Conservation (phyloP, 35 echinoderm and acorn worm genomes). For the Holothuria glaberrima region DNA sequence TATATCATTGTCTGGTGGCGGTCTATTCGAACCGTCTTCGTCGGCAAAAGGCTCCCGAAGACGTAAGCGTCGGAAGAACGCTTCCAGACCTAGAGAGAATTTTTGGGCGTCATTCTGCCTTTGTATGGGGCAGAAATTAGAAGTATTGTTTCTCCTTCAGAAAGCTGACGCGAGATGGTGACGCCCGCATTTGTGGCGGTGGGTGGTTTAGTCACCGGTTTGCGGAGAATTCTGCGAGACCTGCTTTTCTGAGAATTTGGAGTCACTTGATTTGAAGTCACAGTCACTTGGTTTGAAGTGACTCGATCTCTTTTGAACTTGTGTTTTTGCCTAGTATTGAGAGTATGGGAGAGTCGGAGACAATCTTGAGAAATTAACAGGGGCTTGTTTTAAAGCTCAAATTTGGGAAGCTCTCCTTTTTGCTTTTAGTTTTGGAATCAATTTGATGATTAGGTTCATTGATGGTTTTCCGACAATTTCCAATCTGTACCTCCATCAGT, state of each 20-base stretch:
- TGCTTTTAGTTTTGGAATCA: conserved; percentile 18
- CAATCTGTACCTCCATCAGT: conserved; percentile 30
- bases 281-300: not conserved
- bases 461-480: conserved; percentile 29
- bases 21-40: not conserved
- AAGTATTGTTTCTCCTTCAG: not conserved
- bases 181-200: not conserved
- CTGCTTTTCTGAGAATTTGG: not conserved
- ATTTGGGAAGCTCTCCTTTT: conserved; percentile 27
- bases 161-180: not conserved
- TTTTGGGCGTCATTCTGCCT: conserved; percentile 2
- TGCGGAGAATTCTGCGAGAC: not conserved
- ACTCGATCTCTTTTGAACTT: not conserved
- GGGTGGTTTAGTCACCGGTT: no score
- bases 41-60: conserved; percentile 33
- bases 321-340: no score
- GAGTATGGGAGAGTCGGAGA: no score
- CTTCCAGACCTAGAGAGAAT: not conserved
- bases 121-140: conserved; percentile 31
- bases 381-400: conserved; percentile 6
- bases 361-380: no score
- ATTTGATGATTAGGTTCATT: conserved; percentile 2
- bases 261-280: not conserved
- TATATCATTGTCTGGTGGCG: conserved; percentile 1
- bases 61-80: conserved; percentile 42